A percentile compares a stretch with the other conserved stretches of the same genome.
These are phyloP conservation scores for Hemibagrus guttatus DNA, from an alignment of 2,797 vertebrate genomes.

Conservation along the genomic window DNA sequence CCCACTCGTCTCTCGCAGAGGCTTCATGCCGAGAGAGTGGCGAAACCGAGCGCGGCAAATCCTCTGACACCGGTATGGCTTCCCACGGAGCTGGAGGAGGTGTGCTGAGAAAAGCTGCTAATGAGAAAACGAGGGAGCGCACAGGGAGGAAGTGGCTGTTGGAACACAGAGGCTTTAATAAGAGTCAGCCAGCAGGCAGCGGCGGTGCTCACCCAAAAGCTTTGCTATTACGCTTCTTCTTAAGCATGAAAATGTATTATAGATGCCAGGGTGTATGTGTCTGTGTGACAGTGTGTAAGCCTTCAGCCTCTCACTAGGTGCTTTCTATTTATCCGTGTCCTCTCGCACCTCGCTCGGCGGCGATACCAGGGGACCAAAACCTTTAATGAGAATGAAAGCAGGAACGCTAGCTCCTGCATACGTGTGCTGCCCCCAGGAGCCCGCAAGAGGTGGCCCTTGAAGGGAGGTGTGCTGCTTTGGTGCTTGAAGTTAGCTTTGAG, in stretches of 20 bases:
- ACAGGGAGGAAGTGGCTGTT: constrained; percentile 39
- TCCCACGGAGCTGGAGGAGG: constrained; percentile 53
- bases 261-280: constrained; percentile 55
- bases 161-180: constrained; percentile 44
- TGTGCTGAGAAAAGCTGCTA: constrained; percentile 53
- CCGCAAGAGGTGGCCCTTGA: constrained; percentile 67
- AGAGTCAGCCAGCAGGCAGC: constrained; percentile 41
- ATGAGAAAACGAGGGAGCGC: constrained; percentile 49
- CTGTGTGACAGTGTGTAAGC: constrained; percentile 40
- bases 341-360: constrained; percentile 56
- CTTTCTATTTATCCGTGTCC: constrained; percentile 74
- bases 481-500: constrained; percentile 56
- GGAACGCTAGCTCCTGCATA: neutral
- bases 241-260: constrained; percentile 59
- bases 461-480: constrained; percentile 48
- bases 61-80: constrained; percentile 41
- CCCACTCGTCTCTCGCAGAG: constrained; percentile 36
- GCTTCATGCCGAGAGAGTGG: constrained; percentile 41
- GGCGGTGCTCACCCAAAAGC: constrained; percentile 39
- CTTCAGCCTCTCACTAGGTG: constrained; percentile 74
- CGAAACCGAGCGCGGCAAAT: constrained; percentile 26
- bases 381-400: constrained; percentile 74
- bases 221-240: constrained; percentile 46
- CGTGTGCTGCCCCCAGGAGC: constrained; percentile 60
- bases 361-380: constrained; percentile 65